Conservation (phyloP, 2,888 invertebrate genomes). For the Perithous albicinctus region DNA sequence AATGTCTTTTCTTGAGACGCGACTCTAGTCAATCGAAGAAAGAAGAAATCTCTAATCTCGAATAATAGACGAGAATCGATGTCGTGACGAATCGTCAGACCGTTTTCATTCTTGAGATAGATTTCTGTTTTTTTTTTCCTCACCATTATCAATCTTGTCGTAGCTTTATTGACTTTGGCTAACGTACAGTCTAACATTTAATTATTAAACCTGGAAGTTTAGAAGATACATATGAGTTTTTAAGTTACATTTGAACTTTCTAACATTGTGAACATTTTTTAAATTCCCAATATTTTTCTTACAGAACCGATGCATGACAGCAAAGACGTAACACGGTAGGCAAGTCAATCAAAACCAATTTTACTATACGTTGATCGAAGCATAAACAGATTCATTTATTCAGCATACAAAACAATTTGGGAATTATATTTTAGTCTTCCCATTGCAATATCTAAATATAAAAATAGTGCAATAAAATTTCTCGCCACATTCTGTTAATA, state of each 20-base stretch:
- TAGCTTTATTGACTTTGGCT: constrained; percentile 7
- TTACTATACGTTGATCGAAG: background rate
- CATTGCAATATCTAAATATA: background rate
- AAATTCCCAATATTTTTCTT: too few species aligned
- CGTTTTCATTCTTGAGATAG: background rate
- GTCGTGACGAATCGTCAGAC: background rate
- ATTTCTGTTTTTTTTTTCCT: background rate
- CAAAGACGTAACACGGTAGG: too few species aligned
- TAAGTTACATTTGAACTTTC: too few species aligned
- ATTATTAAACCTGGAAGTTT: background rate
- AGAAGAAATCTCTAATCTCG: constrained; percentile 10
- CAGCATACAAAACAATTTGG: background rate
- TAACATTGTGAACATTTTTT: too few species aligned
- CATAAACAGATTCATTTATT: background rate
- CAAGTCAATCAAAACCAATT: background rate
- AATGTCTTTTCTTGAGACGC: constrained; percentile 24
- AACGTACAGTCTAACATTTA: background rate
- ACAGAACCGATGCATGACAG: too few species aligned
- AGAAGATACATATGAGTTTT: constrained; percentile 20
- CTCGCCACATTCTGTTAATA: background rate
- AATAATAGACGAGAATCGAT: constrained; percentile 6
- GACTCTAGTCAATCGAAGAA: constrained; percentile 5
- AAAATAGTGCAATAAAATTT: background rate
- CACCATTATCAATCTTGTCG: background rate
- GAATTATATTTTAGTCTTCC: background rate